These are phyloP conservation scores for Thereva nobilitata DNA, from an alignment of 2,888 invertebrate species.

Conservation along the genomic window DNA sequence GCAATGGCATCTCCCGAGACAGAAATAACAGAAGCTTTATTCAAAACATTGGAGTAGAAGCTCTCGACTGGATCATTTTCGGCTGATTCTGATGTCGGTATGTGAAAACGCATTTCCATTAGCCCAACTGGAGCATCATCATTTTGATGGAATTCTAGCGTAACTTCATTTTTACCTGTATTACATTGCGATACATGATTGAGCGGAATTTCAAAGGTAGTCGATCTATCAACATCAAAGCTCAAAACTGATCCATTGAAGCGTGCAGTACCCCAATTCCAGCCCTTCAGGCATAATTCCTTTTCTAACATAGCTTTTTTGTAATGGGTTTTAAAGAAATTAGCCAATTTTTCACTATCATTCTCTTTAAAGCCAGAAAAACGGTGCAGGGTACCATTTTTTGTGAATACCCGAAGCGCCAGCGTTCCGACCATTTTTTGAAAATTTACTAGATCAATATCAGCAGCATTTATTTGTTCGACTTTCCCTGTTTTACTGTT, in stretches of 20 bases:
- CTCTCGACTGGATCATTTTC: conserved; percentile 93
- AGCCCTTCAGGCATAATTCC: conserved; percentile 93
- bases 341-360: conserved; percentile 90
- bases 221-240: conserved; percentile 80
- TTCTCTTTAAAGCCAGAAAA: conserved; percentile 93
- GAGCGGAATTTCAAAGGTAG: conserved; percentile 95
- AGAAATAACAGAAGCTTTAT: conserved; percentile 96
- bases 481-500: conserved; percentile 96
- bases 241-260: conserved; percentile 86
- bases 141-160: conserved; percentile 97
- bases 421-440: conserved; percentile 88
- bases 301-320: conserved; percentile 85
- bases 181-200: conserved; percentile 95
- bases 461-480: conserved; percentile 81
- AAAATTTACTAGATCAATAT: conserved; percentile 90
- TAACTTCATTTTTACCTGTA: conserved; percentile 97
- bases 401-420: conserved; percentile 87
- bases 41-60: conserved; percentile 96
- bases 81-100: conserved; percentile 86
- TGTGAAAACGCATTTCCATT: conserved; percentile 97
- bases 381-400: conserved; percentile 86
- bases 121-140: conserved; percentile 97
- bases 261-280: conserved; percentile 98
- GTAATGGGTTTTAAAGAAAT: conserved; percentile 84
- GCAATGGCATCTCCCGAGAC: conserved; percentile 98